Conservation (phyloP, 2,113 vertebrate genomes). For the Melanerpes formicivorus region DNA sequence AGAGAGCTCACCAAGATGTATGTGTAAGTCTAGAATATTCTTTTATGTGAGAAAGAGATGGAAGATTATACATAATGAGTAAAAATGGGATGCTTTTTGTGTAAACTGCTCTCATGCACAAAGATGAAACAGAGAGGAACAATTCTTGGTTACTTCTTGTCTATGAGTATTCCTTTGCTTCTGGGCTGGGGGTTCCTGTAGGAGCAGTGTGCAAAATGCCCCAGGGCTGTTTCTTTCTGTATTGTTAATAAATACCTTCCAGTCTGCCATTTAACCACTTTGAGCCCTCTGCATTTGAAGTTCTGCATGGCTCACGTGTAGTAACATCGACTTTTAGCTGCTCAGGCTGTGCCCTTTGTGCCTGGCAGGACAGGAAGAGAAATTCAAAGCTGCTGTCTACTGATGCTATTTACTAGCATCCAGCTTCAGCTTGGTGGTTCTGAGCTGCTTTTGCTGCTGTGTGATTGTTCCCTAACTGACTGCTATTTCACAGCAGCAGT, state of each 20-base stretch:
- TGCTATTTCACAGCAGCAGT: not conserved
- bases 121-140: not conserved
- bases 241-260: not conserved
- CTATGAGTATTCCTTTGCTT: not conserved
- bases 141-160: not conserved
- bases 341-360: not conserved
- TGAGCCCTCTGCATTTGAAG: not conserved
- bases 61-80: constrained; percentile 42
- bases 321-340: not conserved
- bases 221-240: not conserved
- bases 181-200: not conserved
- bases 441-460: not conserved
- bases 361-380: not conserved
- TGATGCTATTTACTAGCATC: not conserved
- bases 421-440: not conserved
- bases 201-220: not conserved
- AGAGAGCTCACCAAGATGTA: not conserved
- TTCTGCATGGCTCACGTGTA: not conserved
- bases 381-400: not conserved
- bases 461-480: not conserved
- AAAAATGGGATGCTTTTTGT: constrained; percentile 5
- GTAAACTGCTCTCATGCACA: not conserved
- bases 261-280: not conserved
- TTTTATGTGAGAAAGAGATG: constrained; percentile 25
- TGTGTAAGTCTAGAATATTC: not conserved